A percentile compares a stretch with the other conserved stretches of the same genome.
Conservation (phyloP, 2,797 vertebrate genomes). For the Girardinus metallicus region DNA sequence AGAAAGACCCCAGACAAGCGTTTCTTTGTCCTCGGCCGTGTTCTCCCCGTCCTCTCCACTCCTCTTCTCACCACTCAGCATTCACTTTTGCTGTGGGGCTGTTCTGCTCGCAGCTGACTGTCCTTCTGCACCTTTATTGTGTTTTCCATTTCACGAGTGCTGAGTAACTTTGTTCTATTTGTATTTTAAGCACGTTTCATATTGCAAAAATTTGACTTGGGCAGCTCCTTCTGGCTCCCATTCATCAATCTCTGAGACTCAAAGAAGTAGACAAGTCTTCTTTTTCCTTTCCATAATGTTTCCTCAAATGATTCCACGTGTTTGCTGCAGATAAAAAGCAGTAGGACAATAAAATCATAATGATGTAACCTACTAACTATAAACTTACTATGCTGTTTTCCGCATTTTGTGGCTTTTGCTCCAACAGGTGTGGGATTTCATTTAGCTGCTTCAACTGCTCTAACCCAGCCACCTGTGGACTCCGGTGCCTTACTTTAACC, state of each 20-base stretch:
- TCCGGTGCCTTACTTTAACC: slow-evolving; percentile 72
- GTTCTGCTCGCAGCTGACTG: slow-evolving; percentile 47
- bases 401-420: slow-evolving; percentile 30
- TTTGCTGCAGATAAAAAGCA: slow-evolving; percentile 13
- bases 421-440: slow-evolving; percentile 71
- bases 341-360: slow-evolving; percentile 11
- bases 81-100: slow-evolving; percentile 57
- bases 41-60: slow-evolving; percentile 72
- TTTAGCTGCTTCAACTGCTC: slow-evolving; percentile 50
- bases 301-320: slow-evolving; percentile 20
- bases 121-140: slow-evolving; percentile 47
- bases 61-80: slow-evolving; percentile 65
- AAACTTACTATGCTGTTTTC: slow-evolving; percentile 24
- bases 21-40: slow-evolving; percentile 77
- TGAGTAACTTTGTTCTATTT: slow-evolving; percentile 62
- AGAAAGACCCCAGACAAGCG: slow-evolving; percentile 75
- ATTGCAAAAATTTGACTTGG: slow-evolving; percentile 54
- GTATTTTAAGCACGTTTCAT: slow-evolving; percentile 58
- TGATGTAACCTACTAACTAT: slow-evolving; percentile 42
- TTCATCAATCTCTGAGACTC: slow-evolving; percentile 38
- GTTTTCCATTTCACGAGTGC: slow-evolving; percentile 52
- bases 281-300: slow-evolving; percentile 27
- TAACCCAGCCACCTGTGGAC: slow-evolving; percentile 73
- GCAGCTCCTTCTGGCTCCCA: slow-evolving; percentile 35
- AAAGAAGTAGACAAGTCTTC: slow-evolving; percentile 30